Evolutionary conservation across 2,113 vertebrate species (phyloP).

Genomic region (Grus americana): DNA sequence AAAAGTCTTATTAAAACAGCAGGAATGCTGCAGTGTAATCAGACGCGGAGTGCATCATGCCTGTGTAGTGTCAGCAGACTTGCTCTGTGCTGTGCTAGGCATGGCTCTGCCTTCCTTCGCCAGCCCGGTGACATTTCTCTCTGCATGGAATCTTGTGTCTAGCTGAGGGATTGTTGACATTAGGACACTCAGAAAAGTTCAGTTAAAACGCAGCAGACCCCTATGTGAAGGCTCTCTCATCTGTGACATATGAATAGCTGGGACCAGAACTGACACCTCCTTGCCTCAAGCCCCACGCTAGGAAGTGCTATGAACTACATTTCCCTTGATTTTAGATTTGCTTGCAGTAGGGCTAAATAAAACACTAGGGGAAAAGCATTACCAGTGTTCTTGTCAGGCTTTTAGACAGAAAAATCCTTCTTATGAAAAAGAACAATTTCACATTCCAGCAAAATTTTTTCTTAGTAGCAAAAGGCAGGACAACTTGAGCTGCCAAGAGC

Average conservation of each 20-base stretch:
- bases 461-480: neutral
- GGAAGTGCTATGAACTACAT: neutral
- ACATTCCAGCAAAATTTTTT: neutral
- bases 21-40: slow-evolving; percentile 28
- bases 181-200: neutral
- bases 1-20: slow-evolving; percentile 55
- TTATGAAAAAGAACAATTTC: neutral
- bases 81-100: neutral
- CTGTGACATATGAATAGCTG: neutral
- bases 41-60: neutral
- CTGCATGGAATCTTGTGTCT: neutral
- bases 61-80: neutral
- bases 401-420: neutral
- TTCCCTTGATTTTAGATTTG: neutral
- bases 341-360: neutral
- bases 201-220: neutral
- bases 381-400: neutral
- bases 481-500: neutral
- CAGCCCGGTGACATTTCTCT: neutral
- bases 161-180: neutral
- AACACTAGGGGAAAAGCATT: neutral
- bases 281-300: neutral
- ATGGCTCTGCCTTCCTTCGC: neutral
- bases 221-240: neutral
- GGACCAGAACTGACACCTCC: neutral